A percentile compares a stretch with the other conserved stretches of the same genome.
Conservation (phyloP, 2,113 vertebrate genomes). For the Pitta sordida region DNA sequence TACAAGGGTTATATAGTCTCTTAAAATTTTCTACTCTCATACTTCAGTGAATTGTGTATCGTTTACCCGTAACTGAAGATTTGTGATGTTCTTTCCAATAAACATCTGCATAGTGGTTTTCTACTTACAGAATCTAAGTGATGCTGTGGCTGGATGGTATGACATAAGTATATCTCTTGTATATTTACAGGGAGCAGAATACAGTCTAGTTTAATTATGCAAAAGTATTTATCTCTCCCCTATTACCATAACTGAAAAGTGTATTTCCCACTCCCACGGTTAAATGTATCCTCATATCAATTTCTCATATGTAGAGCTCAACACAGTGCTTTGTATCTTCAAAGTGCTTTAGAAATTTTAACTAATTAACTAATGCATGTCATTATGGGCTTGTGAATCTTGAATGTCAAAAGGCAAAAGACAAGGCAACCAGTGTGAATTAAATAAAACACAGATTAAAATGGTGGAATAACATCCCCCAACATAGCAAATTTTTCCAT, state of each 20-base stretch:
- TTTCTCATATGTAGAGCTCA: slow-evolving; percentile 21
- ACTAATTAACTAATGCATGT: slow-evolving; percentile 53
- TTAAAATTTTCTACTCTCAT: neutral
- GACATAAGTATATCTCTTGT: neutral
- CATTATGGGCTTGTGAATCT: slow-evolving; percentile 46
- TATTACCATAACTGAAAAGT: slow-evolving; percentile 37
- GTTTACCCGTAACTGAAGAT: neutral
- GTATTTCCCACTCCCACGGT: neutral
- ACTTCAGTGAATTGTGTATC: neutral
- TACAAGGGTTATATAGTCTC: neutral
- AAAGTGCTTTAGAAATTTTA: slow-evolving; percentile 49
- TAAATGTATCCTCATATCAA: slow-evolving; percentile 46
- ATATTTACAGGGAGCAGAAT: slow-evolving; percentile 5
- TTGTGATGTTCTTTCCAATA: neutral
- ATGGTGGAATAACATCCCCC: neutral
- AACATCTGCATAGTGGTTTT: neutral
- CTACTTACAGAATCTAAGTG: neutral
- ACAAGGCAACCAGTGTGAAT: neutral
- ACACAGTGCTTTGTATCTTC: slow-evolving; percentile 25
- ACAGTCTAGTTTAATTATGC: slow-evolving; percentile 21
- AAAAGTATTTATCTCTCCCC: slow-evolving; percentile 41
- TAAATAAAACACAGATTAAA: slow-evolving; percentile 8
- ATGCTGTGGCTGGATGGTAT: neutral
- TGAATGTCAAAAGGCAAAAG: slow-evolving; percentile 37
- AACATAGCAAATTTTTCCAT: neutral